phyloP scores from a whole-genome alignment of 2,797 vertebrate species.

The Ibycter americanus region DNA sequence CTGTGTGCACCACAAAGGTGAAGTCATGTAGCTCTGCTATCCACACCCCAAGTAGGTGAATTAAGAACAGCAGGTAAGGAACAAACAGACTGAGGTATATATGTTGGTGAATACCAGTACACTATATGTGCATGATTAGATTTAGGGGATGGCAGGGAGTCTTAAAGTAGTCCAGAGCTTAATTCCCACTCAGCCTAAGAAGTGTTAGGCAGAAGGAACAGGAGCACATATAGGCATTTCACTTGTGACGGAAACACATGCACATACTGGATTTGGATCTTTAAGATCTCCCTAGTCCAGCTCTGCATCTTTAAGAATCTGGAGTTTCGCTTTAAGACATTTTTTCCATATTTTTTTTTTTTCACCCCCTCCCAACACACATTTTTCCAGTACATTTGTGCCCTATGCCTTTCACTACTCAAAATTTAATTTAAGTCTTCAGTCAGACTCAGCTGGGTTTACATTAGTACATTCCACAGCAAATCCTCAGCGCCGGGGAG shows the following conservation, averaged over 20 bases:
- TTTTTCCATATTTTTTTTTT: background rate
- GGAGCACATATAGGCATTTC: rapidly evolving
- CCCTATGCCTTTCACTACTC: background rate
- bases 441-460: background rate
- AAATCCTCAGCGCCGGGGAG: background rate
- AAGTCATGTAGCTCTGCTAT: background rate
- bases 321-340: background rate
- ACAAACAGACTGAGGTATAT: too few species aligned
- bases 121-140: rapidly evolving
- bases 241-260: background rate
- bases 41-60: background rate
- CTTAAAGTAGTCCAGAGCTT: background rate
- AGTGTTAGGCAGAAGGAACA: background rate
- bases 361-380: background rate
- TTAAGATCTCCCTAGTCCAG: background rate
- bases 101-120: background rate
- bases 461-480: background rate
- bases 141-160: background rate
- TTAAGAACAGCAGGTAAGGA: background rate
- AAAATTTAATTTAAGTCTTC: background rate
- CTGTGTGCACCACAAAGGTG: background rate
- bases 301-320: background rate
- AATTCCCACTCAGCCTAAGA: background rate
- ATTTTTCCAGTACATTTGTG: background rate
- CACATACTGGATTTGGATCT: background rate